Base-by-base conservation (phyloP, 1,140 invertebrate genomes). In the Sminthurides bifidus region DNA sequence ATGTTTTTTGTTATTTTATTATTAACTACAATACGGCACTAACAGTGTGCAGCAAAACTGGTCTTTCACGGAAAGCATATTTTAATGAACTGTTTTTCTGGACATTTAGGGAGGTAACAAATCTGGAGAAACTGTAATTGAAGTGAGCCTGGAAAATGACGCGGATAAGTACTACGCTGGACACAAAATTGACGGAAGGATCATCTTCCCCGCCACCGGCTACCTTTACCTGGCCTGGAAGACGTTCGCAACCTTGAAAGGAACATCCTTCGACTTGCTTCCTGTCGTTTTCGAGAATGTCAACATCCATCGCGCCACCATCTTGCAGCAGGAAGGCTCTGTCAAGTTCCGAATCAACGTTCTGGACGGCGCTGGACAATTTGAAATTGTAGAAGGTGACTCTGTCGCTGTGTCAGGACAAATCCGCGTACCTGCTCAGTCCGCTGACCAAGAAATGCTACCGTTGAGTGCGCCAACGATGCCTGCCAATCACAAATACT, bases 181-280 rank as follows among this genome's bases (percentile, higher is more conserved):
- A 15, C 93, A 98, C 69, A 79, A 78, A 14, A 96, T 98, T 67
- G 93, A 98, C 74, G 93, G 92, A n/a, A 79, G 92, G 67, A 76
- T 94, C 30, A 72, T 98, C 2, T 97, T 92, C 74, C 94, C 94
- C 10, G 93, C 92, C 37, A 96, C 93, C 44, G 93, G 92, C 8
- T 96, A 97, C 68, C 75, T 98, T 73, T 80, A 80, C 1, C 71
- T 97, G 1, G 92, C 87, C 1, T 97, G 94, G 94, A 86, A 84
- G 70, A 87, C 90, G 0, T 81, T 92, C 56, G 91, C 92, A 2
- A 93, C 91, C 71, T 70, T 92, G 43, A 76, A 79, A 49, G 82
- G 83, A 15, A 76, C 77, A 30, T 81, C 87, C 52, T 83, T 76
- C 59, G 81, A 90, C 65, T 82, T 90, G 63, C 76, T 86, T 1